Evolutionary conservation across 2,797 vertebrate genomes (phyloP).

Genomic region (Onychomys arenicola): DNA sequence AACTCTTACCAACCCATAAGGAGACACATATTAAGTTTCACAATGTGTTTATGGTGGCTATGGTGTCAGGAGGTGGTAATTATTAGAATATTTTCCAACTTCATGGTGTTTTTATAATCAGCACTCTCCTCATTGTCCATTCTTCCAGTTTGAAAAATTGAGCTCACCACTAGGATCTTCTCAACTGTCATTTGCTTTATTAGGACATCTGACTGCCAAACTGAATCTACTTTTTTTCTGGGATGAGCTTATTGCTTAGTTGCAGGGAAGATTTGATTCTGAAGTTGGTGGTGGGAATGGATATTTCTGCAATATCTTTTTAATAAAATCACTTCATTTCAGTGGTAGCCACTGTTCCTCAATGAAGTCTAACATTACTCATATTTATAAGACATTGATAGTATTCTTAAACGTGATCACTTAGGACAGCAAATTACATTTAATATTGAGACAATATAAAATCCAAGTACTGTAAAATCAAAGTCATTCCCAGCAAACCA

Average conservation of each 20-base stretch:
- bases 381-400: neutral
- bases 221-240: neutral
- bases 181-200: neutral
- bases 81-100: neutral
- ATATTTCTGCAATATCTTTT: neutral
- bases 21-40: no score
- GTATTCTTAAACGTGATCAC: neutral
- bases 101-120: neutral
- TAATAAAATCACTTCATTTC: neutral
- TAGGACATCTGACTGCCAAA: neutral
- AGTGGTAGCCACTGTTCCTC: neutral
- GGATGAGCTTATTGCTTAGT: neutral
- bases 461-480: neutral
- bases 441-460: constrained; percentile 50
- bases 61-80: neutral
- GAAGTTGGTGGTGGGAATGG: neutral
- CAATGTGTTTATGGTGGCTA: neutral
- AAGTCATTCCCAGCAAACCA: neutral
- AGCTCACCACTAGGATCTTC: neutral
- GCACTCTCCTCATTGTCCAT: neutral
- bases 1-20: neutral
- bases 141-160: neutral
- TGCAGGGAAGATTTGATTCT: neutral
- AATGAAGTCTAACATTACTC: neutral
- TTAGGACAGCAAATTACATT: neutral